phyloP scores from a whole-genome alignment of 2,888 invertebrate genomes.

The Ectemnius lituratus region DNA sequence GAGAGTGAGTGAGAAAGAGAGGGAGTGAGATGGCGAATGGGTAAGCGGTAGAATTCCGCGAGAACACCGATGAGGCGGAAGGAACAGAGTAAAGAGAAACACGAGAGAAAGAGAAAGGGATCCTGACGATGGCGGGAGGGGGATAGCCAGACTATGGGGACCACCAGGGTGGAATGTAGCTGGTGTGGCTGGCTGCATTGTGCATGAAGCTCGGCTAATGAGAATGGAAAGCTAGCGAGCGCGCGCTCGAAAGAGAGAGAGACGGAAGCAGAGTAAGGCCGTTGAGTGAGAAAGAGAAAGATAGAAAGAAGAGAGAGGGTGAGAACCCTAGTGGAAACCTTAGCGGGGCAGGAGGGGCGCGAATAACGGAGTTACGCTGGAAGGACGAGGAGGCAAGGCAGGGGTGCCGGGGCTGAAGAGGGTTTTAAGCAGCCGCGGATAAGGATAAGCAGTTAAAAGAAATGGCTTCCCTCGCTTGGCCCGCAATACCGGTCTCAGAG shows the following conservation, averaged over 20 bases:
- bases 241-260: slow-evolving; percentile 17
- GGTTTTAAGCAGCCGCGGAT: slow-evolving; percentile 62
- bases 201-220: slow-evolving; percentile 63
- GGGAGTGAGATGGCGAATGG: slow-evolving; percentile 5
- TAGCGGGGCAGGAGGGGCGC: neutral
- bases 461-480: slow-evolving; percentile 50
- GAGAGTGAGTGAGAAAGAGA: slow-evolving; percentile 9
- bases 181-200: slow-evolving; percentile 58
- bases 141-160: slow-evolving; percentile 17
- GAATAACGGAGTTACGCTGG: neutral
- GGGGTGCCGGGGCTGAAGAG: slow-evolving; percentile 24
- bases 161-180: slow-evolving; percentile 41
- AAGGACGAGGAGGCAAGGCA: slow-evolving; percentile 31
- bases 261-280: slow-evolving; percentile 7
- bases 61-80: slow-evolving; percentile 26
- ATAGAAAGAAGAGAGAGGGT: slow-evolving; percentile 23
- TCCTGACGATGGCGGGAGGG: neutral
- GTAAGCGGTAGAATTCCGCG: slow-evolving; percentile 20
- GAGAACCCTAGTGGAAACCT: slow-evolving; percentile 18
- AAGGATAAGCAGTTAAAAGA: slow-evolving; percentile 62
- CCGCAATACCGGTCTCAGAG: slow-evolving; percentile 18
- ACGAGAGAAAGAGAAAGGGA: slow-evolving; percentile 7
- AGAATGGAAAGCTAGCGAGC: slow-evolving; percentile 63
- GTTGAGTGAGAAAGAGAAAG: slow-evolving; percentile 31
- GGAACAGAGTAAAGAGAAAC: slow-evolving; percentile 1